Evolutionary conservation across 1,140 invertebrate species (phyloP).

Genomic region (Palaemon carinicauda): DNA sequence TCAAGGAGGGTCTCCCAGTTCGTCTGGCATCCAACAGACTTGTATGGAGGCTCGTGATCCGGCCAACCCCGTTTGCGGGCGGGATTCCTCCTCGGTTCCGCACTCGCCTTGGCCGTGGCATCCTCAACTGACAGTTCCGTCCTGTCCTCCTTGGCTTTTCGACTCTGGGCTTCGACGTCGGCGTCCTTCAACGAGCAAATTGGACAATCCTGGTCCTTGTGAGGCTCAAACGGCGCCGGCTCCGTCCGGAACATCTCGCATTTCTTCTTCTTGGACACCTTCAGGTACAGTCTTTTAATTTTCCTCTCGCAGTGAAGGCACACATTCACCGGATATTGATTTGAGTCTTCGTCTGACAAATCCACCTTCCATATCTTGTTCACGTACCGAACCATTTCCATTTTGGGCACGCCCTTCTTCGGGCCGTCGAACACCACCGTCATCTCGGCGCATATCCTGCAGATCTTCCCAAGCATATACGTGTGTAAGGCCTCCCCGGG

Average conservation of each 20-base stretch:
- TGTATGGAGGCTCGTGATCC: not conserved
- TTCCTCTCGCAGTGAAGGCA: constrained; percentile 39
- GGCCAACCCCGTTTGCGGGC: constrained; percentile 21
- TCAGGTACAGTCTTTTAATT: constrained; percentile 39
- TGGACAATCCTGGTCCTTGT: constrained; percentile 21
- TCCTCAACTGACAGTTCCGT: not conserved
- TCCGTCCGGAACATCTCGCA: constrained; percentile 34
- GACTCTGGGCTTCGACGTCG: not conserved
- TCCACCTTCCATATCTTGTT: constrained; percentile 49
- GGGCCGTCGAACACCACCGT: constrained; percentile 39
- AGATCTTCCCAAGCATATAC: constrained; percentile 34
- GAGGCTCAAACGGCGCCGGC: constrained; percentile 34
- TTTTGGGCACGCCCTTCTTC: constrained; percentile 36
- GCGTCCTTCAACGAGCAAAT: constrained; percentile 25
- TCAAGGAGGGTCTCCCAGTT: not conserved
- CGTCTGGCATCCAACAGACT: constrained; percentile 24
- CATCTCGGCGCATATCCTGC: constrained; percentile 44
- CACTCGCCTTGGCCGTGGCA: not conserved
- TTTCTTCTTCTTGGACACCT: constrained; percentile 42
- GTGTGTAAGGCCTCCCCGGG: constrained; percentile 18
- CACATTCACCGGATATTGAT: constrained; percentile 37
- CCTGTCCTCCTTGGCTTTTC: not conserved
- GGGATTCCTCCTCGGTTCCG: constrained; percentile 27
- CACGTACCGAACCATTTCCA: constrained; percentile 34
- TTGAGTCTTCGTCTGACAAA: constrained; percentile 29